phyloP scores from a whole-genome alignment of 2,113 vertebrate species.

The Pomatostomus ruficeps region DNA sequence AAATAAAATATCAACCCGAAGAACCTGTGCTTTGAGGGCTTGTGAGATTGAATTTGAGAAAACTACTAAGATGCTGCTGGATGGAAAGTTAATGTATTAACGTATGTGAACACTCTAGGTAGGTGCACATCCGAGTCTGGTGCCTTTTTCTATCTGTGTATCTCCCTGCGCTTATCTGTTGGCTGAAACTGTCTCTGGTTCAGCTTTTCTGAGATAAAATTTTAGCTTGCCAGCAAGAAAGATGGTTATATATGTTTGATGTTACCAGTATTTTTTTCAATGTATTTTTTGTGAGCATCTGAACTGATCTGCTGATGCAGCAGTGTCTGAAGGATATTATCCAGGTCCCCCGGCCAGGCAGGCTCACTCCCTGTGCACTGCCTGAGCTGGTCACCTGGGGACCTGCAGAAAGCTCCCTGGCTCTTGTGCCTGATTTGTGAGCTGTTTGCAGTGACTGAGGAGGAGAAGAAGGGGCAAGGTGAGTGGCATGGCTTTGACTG shows the following conservation, averaged over 20 bases:
- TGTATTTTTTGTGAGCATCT: background rate
- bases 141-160: background rate
- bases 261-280: background rate
- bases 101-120: background rate
- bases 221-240: background rate
- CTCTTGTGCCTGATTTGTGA: background rate
- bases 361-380: rapidly evolving
- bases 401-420: background rate
- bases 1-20: background rate
- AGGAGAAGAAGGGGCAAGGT: background rate
- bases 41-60: background rate
- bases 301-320: background rate
- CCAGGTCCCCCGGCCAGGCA: background rate
- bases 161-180: background rate
- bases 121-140: background rate
- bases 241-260: background rate
- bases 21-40: background rate
- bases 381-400: background rate
- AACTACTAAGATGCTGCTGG: background rate
- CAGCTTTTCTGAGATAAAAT: background rate
- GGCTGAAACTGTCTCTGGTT: background rate
- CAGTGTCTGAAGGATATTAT: background rate
- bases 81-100: background rate
- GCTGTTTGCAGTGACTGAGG: background rate
- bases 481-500: background rate